These are phyloP conservation scores for Babyrousa celebensis DNA, from an alignment of 2,797 vertebrate genomes.

Conservation along the genomic window DNA sequence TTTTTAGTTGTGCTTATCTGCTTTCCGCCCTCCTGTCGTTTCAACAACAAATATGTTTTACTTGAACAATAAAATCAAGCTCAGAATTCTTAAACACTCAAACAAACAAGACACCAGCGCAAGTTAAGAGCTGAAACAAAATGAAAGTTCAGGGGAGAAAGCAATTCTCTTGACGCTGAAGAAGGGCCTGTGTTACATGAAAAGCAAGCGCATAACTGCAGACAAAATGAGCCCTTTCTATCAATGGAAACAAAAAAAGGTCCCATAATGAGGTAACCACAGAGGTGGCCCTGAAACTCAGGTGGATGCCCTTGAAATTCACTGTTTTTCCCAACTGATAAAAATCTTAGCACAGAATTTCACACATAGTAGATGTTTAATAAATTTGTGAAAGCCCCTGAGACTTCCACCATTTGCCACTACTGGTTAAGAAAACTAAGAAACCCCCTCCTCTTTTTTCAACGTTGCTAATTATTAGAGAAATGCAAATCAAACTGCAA, in stretches of 20 bases:
- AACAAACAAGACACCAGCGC: conserved; percentile 26
- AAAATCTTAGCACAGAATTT: conserved; percentile 54
- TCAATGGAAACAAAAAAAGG: conserved; percentile 35
- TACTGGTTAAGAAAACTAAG: conserved; percentile 47
- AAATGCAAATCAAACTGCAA: no score
- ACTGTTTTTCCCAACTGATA: conserved; percentile 39
- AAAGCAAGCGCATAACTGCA: not conserved
- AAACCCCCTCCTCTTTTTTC: no score
- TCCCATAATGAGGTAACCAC: conserved; percentile 1
- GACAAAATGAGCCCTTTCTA: conserved; percentile 32
- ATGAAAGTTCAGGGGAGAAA: conserved; percentile 28
- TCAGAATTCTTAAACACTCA: conserved; percentile 57
- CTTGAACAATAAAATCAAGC: conserved; percentile 65
- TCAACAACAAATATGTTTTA: conserved; percentile 54
- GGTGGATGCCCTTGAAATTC: not conserved
- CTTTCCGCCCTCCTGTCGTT: conserved; percentile 58
- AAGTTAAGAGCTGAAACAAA: conserved; percentile 54
- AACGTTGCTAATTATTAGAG: no score
- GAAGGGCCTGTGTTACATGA: not conserved
- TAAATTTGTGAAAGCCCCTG: conserved; percentile 58
- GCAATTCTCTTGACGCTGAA: not conserved
- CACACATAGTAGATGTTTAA: conserved; percentile 14
- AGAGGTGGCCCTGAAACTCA: not conserved
- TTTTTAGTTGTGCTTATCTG: conserved; percentile 44
- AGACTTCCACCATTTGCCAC: not conserved